Evolutionary conservation across 1,140 invertebrate genomes (phyloP), one percentile per base, ranked within the genome.

Genomic region (Papilio polyxenes): DNA sequence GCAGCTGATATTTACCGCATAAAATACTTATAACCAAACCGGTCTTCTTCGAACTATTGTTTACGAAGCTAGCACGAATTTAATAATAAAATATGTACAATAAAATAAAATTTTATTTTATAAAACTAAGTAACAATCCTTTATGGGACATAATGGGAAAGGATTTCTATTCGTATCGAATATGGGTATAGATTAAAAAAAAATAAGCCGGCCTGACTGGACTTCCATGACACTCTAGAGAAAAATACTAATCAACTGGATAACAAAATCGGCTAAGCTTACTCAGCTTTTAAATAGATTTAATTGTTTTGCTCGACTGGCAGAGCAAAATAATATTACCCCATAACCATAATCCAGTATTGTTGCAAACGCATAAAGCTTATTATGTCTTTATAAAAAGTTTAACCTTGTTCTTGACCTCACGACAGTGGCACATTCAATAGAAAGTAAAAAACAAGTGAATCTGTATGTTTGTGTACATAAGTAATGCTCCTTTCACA

Each of bases 351-450:
- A 9, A 23, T 62, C 59, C 20, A 23, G 59, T 62, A n/a, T 7
- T n/a, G 15, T 59, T n/a, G 9, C 11, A 17, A 17, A 65, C 8
- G 10, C 23, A 65, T n/a, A 59, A 20, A 59, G 17, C 56, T n/a
- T 1, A 59, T 15, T 59, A 59, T 7, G 56, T 59, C 56, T 59
- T 59, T 53, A 15, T 53, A 56, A 65, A 69, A 69, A 69, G 65
- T 69, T 69, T 37, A 37, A 31, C 65, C 65, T 69, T 69, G 65
- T 31, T 37, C 65, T 69, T 69, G 65, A 69, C 65, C 65, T 69
- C 65, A 69, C 65, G 65, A 69, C 65, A 69, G n/a, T 6, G 9
- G n/a, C 20, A 65, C 65, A 31, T 69, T 20, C 31, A 13, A 5
- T 37, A 69, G 2, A 69, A 69, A 69, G 65, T 69, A 31, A 69